Base-by-base conservation (phyloP, 92 coral and sea anemone genomes). In the Diadumene lineata region DNA sequence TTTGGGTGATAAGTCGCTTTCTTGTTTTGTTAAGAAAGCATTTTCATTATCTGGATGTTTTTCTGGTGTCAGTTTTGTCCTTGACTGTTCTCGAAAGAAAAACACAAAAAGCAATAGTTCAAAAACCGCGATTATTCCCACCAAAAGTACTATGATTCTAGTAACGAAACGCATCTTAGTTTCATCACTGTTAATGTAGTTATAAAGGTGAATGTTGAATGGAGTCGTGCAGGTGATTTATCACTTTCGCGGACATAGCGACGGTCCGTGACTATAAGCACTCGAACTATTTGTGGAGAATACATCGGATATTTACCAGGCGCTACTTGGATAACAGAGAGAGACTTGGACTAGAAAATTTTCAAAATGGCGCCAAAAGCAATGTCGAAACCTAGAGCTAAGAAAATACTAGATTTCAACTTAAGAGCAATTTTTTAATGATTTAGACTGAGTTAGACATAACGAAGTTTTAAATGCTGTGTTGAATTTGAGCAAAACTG, bases 21-120 rank as follows among this genome's bases (percentile, higher is more conserved):
- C 48, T 38, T 38, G 48, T 38, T 38, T 38, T 4, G 13, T 13
- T 13, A 13, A 13, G 6, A 4, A 4, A 38, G 6, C 48, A 4
- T 38, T 6, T 4, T 38, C 48, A 53, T 15, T 53, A 9, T 53
- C n/a, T 16, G 6, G 21, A 15, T 53, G 6, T 53, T 53, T n/a
- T n/a, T n/a, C n/a, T n/a, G n/a, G n/a, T n/a, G n/a, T n/a, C n/a
- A n/a, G 60, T 9, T 3, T 53, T 13, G 19, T 53, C 10, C 19
- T 4, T 53, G 60, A 53, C 10, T 53, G 60, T 4, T 53, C 8
- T 3, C n/a, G 60, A 9, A 13, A 38, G 56, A 77, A 77, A 31
- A 77, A 15, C 46, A 31, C 77, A 13, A 87, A 72, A 17, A 90
- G 75, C 17, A 77, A 61, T 56, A 90, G 70, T 71, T 90, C 92